Conservation (phyloP, 2,113 vertebrate genomes). For the Brachypteracias leptosomus region DNA sequence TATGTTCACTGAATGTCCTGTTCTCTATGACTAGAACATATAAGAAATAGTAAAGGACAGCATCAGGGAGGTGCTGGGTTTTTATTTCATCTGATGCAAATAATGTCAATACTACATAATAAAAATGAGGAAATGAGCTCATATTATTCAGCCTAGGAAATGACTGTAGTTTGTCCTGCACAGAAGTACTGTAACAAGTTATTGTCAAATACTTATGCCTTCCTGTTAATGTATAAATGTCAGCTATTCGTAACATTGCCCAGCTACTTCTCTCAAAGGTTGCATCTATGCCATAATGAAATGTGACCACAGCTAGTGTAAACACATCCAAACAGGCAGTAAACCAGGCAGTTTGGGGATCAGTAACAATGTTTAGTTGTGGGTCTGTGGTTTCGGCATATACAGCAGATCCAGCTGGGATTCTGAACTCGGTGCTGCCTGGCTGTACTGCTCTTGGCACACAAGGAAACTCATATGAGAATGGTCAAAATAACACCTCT, state of each 20-base stretch:
- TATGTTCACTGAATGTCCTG: background rate
- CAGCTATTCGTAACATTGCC: background rate
- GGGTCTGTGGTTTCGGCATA: background rate
- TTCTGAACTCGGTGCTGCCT: background rate
- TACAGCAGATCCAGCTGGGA: background rate
- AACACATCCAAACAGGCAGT: background rate
- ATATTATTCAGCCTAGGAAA: constrained; percentile 19
- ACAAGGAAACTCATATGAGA: background rate
- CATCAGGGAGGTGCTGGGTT: background rate
- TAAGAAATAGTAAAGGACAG: background rate
- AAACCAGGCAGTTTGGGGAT: background rate
- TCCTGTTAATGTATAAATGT: background rate
- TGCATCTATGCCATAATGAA: background rate
- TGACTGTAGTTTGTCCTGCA: background rate
- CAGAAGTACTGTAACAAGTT: background rate
- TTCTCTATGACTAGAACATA: background rate
- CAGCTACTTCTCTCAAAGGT: background rate
- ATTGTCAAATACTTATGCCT: background rate
- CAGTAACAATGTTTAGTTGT: background rate
- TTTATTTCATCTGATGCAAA: background rate
- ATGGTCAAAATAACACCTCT: background rate
- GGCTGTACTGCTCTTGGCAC: background rate
- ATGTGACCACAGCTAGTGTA: background rate
- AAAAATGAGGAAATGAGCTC: constrained; percentile 41
- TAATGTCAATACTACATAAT: background rate